A percentile compares a stretch with the other conserved stretches of the same genome.
phyloP scores from a whole-genome alignment of 2,113 vertebrate species.

The Atherinomorus stipes region DNA sequence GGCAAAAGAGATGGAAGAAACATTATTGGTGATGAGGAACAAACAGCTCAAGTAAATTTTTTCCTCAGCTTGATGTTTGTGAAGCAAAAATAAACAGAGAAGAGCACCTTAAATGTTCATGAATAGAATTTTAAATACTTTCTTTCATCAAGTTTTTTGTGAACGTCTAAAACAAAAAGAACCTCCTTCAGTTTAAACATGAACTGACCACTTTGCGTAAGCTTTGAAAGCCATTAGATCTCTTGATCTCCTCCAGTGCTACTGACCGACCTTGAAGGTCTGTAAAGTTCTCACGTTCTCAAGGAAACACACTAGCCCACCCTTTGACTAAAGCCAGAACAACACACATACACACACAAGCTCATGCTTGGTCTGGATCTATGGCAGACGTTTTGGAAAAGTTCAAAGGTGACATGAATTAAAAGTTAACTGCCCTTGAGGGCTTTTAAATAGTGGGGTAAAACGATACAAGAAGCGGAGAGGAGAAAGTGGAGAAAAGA shows the following conservation, averaged over 20 bases:
- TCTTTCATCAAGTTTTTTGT: background rate
- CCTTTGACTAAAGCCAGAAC: slow-evolving; percentile 52
- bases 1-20: slow-evolving; percentile 6
- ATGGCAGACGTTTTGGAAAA: slow-evolving; percentile 61
- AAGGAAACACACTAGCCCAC: slow-evolving; percentile 49
- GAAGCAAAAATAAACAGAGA: background rate
- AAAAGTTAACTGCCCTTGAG: slow-evolving; percentile 77
- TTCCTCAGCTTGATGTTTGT: slow-evolving; percentile 10
- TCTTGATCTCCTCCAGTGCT: slow-evolving; percentile 53
- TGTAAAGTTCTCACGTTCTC: slow-evolving; percentile 82
- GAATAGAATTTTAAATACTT: background rate
- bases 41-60: slow-evolving; percentile 10
- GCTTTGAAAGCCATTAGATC: slow-evolving; percentile 34
- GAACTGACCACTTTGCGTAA: background rate
- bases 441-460: slow-evolving; percentile 65
- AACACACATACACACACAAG: slow-evolving; percentile 34
- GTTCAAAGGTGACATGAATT: slow-evolving; percentile 79
- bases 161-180: background rate
- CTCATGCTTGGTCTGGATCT: slow-evolving; percentile 39
- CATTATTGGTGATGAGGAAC: slow-evolving; percentile 19
- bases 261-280: slow-evolving; percentile 72
- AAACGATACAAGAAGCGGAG: slow-evolving; percentile 42
- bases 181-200: background rate
- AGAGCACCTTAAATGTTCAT: background rate
- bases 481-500: slow-evolving; percentile 24